Conservation (phyloP, 2,113 vertebrate species). For the Xenotilapia caudafasciata region DNA sequence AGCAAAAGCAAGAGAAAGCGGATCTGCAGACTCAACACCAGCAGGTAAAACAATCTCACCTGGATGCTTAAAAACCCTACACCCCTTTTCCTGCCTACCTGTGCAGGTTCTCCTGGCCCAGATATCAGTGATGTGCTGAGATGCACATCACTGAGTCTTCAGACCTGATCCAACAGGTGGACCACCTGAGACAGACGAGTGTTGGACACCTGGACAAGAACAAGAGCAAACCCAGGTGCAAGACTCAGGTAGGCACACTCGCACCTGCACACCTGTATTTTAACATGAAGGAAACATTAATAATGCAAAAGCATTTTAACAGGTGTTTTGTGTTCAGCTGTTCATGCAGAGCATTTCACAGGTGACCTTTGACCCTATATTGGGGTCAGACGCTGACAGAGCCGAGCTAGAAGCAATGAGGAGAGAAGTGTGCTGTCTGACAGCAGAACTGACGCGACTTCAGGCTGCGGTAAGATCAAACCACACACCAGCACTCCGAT, state of each 20-base stretch:
- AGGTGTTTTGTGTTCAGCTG: not conserved
- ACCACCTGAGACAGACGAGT: not conserved
- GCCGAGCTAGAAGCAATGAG: not conserved
- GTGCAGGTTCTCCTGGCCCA: not conserved
- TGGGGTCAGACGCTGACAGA: not conserved
- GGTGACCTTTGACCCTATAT: not conserved
- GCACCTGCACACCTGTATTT: not conserved
- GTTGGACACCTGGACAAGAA: not conserved
- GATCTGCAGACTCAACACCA: not conserved
- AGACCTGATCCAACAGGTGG: slow-evolving; percentile 2
- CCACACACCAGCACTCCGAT: not conserved
- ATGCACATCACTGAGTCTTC: not conserved
- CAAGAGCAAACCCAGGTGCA: not conserved
- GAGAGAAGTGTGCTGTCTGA: not conserved
- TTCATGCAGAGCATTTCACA: not conserved
- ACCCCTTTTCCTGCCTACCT: not conserved
- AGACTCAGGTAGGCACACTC: not conserved
- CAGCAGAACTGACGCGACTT: not conserved
- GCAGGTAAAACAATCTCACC: not conserved
- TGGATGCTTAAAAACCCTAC: not conserved
- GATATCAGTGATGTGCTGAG: not conserved
- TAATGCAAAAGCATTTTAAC: not conserved
- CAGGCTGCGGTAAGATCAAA: not conserved
- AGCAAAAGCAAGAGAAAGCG: not conserved
- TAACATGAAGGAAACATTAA: not conserved